Evolutionary conservation across 2,113 vertebrate genomes (phyloP).

Genomic region (Coracopsis vasa): DNA sequence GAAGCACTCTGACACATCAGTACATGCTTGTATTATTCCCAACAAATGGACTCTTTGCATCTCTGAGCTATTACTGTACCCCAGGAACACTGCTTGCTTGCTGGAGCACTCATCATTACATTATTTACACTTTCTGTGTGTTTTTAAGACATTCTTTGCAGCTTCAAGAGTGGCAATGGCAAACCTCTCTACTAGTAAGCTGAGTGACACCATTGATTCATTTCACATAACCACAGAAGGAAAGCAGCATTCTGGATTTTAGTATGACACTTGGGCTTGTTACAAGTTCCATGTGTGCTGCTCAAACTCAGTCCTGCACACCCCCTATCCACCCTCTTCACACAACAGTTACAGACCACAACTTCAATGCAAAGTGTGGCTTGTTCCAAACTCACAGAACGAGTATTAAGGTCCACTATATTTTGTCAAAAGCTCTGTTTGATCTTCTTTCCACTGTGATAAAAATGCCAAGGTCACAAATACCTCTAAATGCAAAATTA

Average conservation of each 20-base stretch:
- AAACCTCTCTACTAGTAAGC: not conserved
- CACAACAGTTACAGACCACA: not conserved
- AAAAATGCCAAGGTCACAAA: not conserved
- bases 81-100: accelerated
- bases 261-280: not conserved
- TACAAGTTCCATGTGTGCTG: not conserved
- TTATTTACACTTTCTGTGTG: not conserved
- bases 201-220: not conserved
- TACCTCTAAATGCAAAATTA: not conserved
- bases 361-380: not conserved
- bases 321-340: not conserved
- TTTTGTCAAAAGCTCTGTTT: not conserved
- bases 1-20: accelerated
- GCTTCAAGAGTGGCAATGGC: not conserved
- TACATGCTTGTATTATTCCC: accelerated
- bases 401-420: not conserved
- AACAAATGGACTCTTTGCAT: not conserved
- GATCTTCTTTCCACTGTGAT: not conserved
- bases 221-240: not conserved
- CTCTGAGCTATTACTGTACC: not conserved
- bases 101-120: not conserved
- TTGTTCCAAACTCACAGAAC: not conserved
- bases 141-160: not conserved
- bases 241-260: not conserved
- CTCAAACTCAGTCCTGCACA: not conserved